Base-by-base conservation (phyloP, 2,113 vertebrate genomes). In the Spea multiplicata region DNA sequence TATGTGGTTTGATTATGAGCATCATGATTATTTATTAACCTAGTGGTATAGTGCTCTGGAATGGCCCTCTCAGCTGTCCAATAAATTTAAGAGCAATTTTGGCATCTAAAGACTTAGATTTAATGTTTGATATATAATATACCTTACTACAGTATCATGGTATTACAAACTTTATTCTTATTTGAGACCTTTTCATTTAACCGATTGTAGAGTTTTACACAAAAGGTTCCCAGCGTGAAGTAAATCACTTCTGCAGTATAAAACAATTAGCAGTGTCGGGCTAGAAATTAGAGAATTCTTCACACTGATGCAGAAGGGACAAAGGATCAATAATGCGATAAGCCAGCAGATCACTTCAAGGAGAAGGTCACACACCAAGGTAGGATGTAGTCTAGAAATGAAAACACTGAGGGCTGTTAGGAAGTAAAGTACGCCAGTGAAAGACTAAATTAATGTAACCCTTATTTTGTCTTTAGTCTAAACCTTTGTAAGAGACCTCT, bases 351-450 rank as follows among this genome's bases (percentile, higher is more conserved):
- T 70, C 17, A 61, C 45, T 50, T 44, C 46, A 70, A 45, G 9
- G 45, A 71, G 65, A 55, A 66, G 66, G 74, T 76, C 66, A 69
- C 52, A 65, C 16, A 68, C 30, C 74, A 76, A 68, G n/a, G 13
- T 16, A 48, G 17, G 45, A 66, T 44, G n/a, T 10, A 50, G 74
- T 47, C 52, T 59, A 30, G 46, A 16, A 52, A 44, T 46, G 44
- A 17, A 66, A 57, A 66, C 8, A 53, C 7, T 16, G 9, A 55
- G 30, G 30, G 9, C 8, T 67, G 12, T 9, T 48, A n/a, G 14
- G n/a, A 76, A 52, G 45, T 52, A 44, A 47, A 12, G 14, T 16
- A 67, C 46, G 12, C 5, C 67, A n/a, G 13, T 14, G 6, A 73
- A 47, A 57, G 13, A 13, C 14, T n/a, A n/a, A 4, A 70, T 6